phyloP scores from a whole-genome alignment of 2,797 vertebrate species.

The Sebastes hopkinsi region DNA sequence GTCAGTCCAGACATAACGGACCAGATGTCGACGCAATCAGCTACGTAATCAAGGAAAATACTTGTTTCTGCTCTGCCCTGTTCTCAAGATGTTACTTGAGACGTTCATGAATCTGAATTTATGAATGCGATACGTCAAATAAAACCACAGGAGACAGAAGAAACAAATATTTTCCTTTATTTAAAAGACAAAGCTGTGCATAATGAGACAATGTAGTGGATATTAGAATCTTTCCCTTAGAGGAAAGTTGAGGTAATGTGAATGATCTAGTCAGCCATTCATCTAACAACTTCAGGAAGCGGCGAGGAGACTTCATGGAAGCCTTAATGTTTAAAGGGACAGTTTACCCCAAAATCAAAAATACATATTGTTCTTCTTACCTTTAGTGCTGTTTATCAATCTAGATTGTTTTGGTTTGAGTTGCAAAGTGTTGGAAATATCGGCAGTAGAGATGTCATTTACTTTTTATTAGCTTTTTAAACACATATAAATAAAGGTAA shows the following conservation, averaged over 20 bases:
- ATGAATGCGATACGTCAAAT: constrained; percentile 21
- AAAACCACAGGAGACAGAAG: constrained; percentile 84
- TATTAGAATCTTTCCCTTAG: not conserved
- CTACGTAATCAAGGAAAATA: constrained; percentile 78
- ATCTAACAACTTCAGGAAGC: not conserved
- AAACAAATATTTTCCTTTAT: constrained; percentile 99
- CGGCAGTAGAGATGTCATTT: no score
- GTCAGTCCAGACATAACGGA: not conserved
- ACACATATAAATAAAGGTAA: no score
- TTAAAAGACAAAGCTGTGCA: constrained; percentile 76
- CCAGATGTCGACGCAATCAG: not conserved
- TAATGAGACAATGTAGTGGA: constrained; percentile 16
- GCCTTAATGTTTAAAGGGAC: constrained; percentile 8
- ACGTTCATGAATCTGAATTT: constrained; percentile 6
- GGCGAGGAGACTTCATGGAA: constrained; percentile 47
- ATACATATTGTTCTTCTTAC: no score
- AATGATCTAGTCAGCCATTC: not conserved
- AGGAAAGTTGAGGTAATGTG: constrained; percentile 28
- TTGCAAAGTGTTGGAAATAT: no score
- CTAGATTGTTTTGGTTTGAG: no score
- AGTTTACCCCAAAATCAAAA: not conserved
- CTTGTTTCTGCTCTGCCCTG: constrained; percentile 79
- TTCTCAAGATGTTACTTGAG: constrained; percentile 17
- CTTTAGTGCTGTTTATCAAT: no score
- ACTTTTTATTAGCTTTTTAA: no score